phyloP scores from a whole-genome alignment of 1,140 invertebrate species.

The Drosophila suzukii region DNA sequence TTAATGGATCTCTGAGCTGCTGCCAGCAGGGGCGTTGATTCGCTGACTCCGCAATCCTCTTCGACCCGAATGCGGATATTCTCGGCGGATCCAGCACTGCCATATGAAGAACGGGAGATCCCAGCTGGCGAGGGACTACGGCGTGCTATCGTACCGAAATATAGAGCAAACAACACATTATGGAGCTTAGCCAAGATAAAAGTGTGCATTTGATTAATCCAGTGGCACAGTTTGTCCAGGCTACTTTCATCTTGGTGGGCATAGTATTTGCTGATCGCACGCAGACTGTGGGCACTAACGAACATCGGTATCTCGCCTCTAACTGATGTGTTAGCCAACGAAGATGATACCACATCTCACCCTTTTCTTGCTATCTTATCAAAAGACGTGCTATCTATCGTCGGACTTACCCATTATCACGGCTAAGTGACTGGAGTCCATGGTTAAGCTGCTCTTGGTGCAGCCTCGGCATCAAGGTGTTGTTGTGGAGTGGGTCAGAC shows the following conservation, averaged over 20 bases:
- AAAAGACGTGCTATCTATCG: constrained; percentile 8
- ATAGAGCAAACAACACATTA: constrained; percentile 57
- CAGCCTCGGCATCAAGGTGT: constrained; percentile 13
- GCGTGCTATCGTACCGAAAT: constrained; percentile 44
- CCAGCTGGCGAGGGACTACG: constrained; percentile 7
- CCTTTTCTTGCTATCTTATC: constrained; percentile 25
- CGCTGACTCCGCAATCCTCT: constrained; percentile 42
- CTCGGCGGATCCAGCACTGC: constrained; percentile 8
- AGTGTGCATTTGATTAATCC: constrained; percentile 44
- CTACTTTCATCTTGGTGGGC: constrained; percentile 27
- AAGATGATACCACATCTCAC: constrained; percentile 1
- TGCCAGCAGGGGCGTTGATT: constrained; percentile 62
- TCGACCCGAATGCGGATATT: constrained; percentile 16
- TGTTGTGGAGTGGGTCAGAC: constrained; percentile 19
- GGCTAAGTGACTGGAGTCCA: constrained; percentile 41
- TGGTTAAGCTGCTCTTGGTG: constrained; percentile 7
- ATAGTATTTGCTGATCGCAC: constrained; percentile 39
- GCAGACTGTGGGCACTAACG: constrained; percentile 19
- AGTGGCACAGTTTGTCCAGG: constrained; percentile 36
- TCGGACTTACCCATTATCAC: constrained; percentile 38
- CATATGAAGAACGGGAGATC: constrained; percentile 1
- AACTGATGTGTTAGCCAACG: background rate
- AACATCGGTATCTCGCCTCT: constrained; percentile 23
- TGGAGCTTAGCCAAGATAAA: constrained; percentile 55
- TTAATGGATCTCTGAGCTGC: background rate